Conservation (phyloP, 2,888 invertebrate species). For the Cephus spinipes region DNA sequence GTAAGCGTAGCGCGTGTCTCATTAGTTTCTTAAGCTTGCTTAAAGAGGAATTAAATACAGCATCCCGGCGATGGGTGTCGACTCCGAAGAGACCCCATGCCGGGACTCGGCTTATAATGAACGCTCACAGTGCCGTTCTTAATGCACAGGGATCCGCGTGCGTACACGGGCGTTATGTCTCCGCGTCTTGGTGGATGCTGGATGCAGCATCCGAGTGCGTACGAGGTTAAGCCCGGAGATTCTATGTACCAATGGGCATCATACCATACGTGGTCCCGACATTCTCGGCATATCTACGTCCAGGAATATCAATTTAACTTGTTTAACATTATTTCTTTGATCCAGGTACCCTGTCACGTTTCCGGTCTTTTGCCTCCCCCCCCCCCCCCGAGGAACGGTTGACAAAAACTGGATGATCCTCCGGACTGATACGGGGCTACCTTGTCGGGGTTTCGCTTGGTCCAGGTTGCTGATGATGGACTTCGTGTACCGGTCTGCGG, state of each 20-base stretch:
- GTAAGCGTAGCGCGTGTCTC: conserved; percentile 51
- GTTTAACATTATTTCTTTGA: neutral
- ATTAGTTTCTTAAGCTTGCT: conserved; percentile 54
- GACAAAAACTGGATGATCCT: neutral
- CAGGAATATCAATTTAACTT: neutral
- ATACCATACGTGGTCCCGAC: neutral
- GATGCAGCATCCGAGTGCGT: neutral
- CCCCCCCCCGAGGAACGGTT: neutral
- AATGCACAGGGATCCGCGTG: conserved; percentile 26
- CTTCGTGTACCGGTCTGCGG: neutral
- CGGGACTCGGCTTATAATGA: conserved; percentile 53
- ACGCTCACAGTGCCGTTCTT: conserved; percentile 50
- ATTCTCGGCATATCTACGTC: neutral
- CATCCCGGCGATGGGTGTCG: conserved; percentile 55
- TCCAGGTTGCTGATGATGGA: neutral
- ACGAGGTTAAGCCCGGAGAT: neutral
- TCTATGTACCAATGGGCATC: neutral
- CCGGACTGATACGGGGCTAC: neutral
- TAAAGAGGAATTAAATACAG: conserved; percentile 57
- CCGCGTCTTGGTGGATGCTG: neutral
- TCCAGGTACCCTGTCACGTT: neutral
- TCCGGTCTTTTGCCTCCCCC: neutral
- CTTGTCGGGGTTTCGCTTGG: neutral
- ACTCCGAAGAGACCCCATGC: conserved; percentile 53
- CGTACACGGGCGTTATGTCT: conserved; percentile 1